These are phyloP conservation scores for Ennomos erosarius DNA, from an alignment of 2,888 invertebrate species.

Conservation along the genomic window DNA sequence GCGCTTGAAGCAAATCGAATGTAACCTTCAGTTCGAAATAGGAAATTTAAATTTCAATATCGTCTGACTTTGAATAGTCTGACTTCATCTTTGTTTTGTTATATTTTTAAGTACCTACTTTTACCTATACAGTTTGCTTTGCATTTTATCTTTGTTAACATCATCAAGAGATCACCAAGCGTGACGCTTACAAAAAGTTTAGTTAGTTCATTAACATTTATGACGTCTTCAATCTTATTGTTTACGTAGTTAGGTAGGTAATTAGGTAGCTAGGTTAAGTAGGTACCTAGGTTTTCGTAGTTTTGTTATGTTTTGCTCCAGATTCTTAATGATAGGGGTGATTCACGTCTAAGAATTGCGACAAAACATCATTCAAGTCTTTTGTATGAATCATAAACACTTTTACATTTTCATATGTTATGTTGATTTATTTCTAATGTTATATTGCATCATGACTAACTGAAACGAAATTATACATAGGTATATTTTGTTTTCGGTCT, in stretches of 20 bases:
- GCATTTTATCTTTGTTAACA: constrained; percentile 6
- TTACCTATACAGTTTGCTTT: constrained; percentile 1
- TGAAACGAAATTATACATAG: neutral
- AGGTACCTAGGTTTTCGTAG: constrained; percentile 1
- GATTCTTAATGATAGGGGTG: constrained; percentile 30
- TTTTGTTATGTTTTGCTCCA: constrained; percentile 21
- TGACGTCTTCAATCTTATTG: constrained; percentile 16
- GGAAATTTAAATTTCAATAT: constrained; percentile 26
- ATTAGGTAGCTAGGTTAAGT: too few species aligned
- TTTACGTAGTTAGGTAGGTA: too few species aligned
- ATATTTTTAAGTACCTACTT: neutral
- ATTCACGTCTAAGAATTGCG: constrained; percentile 37
- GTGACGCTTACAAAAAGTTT: constrained; percentile 22
- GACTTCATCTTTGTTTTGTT: constrained; percentile 16
- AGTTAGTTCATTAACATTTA: constrained; percentile 19
- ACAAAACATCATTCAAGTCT: constrained; percentile 14
- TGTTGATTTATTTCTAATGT: neutral
- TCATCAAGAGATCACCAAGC: constrained; percentile 17
- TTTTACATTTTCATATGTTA: neutral
- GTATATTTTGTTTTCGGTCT: too few species aligned
- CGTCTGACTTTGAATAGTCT: constrained; percentile 20
- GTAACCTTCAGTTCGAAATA: constrained; percentile 15
- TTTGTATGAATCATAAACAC: constrained; percentile 17
- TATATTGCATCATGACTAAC: neutral
- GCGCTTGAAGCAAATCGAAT: neutral